Percentiles rank a stretch among this genome's conserved stretches.
phyloP scores from a whole-genome alignment of 1,140 invertebrate genomes.

The Drosophila varians region DNA sequence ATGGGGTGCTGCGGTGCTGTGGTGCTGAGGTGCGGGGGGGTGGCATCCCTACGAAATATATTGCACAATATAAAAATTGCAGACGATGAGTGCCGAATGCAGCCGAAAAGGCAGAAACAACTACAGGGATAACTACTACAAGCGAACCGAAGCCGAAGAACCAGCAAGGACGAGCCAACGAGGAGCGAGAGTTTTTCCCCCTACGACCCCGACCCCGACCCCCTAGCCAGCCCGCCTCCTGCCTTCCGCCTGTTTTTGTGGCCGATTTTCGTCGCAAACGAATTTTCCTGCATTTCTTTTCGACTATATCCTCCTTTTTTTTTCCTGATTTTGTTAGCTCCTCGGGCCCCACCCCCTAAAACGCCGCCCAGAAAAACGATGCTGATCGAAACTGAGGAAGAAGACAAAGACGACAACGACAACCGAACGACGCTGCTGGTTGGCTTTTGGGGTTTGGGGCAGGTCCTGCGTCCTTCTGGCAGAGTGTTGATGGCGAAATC shows the following conservation, averaged over 20 bases:
- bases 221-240: not conserved
- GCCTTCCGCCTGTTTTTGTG: conserved; percentile 70
- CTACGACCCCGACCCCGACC: not conserved
- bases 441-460: conserved; percentile 17
- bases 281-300: conserved; percentile 64
- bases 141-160: conserved; percentile 33
- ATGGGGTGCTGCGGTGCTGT: too few relatives aligned
- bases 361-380: conserved; percentile 30
- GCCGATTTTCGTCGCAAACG: conserved; percentile 73
- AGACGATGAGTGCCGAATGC: conserved; percentile 77
- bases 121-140: conserved; percentile 9
- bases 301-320: conserved; percentile 15
- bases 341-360: not conserved
- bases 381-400: conserved; percentile 63
- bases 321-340: conserved; percentile 15
- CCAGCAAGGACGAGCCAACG: conserved; percentile 1
- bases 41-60: conserved; percentile 75
- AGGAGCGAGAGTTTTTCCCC: not conserved
- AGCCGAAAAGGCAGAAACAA: conserved; percentile 72
- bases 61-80: conserved; percentile 81
- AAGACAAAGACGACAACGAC: conserved; percentile 42
- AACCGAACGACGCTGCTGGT: conserved; percentile 20
- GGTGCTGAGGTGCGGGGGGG: too few relatives aligned
- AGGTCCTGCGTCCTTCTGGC: too few relatives aligned
- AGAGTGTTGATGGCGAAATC: conserved; percentile 37